These are phyloP conservation scores for Atherinosoma microstoma DNA, from an alignment of 2,797 vertebrate species.

Conservation along the genomic window DNA sequence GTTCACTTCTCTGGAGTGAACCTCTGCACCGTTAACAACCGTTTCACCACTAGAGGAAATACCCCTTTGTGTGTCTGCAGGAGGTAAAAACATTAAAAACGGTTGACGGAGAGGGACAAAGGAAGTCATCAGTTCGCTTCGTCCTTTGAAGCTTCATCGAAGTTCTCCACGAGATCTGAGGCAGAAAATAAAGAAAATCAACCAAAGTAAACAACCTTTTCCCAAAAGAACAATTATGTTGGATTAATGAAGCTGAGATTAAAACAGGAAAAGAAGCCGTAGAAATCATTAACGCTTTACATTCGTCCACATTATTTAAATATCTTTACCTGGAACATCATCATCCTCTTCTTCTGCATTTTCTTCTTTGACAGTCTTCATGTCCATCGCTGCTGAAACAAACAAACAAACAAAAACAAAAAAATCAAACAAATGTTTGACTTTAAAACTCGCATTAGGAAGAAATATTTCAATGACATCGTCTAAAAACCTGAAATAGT, in stretches of 20 bases:
- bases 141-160: slow-evolving; percentile 98
- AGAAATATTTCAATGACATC: neutral
- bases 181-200: slow-evolving; percentile 5
- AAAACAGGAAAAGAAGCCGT: neutral
- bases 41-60: slow-evolving; percentile 57
- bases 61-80: slow-evolving; percentile 58
- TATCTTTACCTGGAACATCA: slow-evolving; percentile 92
- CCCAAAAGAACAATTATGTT: neutral
- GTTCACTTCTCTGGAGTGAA: slow-evolving; percentile 50
- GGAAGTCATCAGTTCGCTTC: slow-evolving; percentile 91
- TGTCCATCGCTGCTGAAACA: slow-evolving; percentile 89
- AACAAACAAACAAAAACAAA: neutral
- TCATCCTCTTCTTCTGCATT: slow-evolving; percentile 93
- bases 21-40: slow-evolving; percentile 56
- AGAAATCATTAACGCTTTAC: neutral
- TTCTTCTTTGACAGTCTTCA: slow-evolving; percentile 96
- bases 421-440: neutral
- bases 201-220: neutral
- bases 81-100: slow-evolving; percentile 45
- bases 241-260: neutral
- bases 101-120: slow-evolving; percentile 11
- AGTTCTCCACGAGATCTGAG: slow-evolving; percentile 99
- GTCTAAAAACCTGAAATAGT: neutral
- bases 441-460: neutral
- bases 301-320: neutral